Base-by-base conservation (phyloP, 2,797 vertebrate species). In the Typhlichthys subterraneus region DNA sequence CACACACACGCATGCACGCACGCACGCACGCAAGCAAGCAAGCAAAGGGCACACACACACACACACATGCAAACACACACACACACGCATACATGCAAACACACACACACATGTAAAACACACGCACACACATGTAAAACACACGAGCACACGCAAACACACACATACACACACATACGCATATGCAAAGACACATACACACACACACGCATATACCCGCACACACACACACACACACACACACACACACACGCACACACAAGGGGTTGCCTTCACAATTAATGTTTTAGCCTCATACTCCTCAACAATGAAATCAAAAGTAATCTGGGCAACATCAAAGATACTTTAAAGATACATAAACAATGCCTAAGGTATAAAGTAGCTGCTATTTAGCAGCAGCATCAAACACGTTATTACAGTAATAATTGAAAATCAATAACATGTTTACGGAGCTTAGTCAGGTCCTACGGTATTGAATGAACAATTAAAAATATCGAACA, bases 351-450 rank as follows among this genome's bases (percentile, higher is more conserved):
- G 23, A 23, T 23, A 23, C 23, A 23, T 4, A 12, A 59, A 12
- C 12, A 8, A 14, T n/a, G 12, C 8, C 8, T 14, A 23, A 23
- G 23, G 23, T 23, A n/a, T 5, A 61, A 65, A 12, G 53, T 73
- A 69, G 70, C 58, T 13, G 48, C 56, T 57, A 31, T 56, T 62
- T 69, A 59, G 33, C 57, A 14, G 2, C 45, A 63, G 70, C 71
- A 56, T 12, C 46, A n/a, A 57, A 69, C 64, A 53, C 15, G 3
- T 3, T 23, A 23, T 13, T 59, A 76, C 61, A 69, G 12, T 73
- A 72, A 79, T 70, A 69, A 75, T 72, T 77, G 46, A 45, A 15
- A 7, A n/a, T 48, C 46, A 48, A 48, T 67, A 67, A 82, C 78
- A 15, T 50, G 15, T 50, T 15, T 5, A 7, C 51, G 23, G 57